Evolutionary conservation across 92 coral and sea anemone genomes (phyloP), one percentile per base, ranked within the genome.

Genomic region (Bergia puertoricense): DNA sequence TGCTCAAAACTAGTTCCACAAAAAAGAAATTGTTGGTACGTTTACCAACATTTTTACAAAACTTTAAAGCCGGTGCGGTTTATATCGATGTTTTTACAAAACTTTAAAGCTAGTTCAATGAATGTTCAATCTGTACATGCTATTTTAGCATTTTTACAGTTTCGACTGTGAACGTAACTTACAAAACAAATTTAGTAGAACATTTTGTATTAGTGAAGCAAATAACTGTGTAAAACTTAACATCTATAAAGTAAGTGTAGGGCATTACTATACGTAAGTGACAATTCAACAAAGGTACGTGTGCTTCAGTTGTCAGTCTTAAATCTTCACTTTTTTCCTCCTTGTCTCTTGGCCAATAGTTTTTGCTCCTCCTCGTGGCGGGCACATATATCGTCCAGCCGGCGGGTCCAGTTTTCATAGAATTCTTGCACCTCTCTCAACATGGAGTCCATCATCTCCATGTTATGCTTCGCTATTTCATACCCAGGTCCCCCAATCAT

Each of bases 371-470:
- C 96, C 8, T 97, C 99, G 83, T 97, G 99, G 50, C 89, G 91
- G 15, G 50, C 59, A 45, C 94, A 86, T 81, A 94, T 91, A 1
- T 95, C 98, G 86, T 95, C 99, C 37, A 97, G 91, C 66, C 96
- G 90, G 40, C 88, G 88, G 62, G 95, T 93, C 99, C 99, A 97
- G 78, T 81, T 93, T 8, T 95, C 97, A 77, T 95, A 93, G 78
- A 97, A 97, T 76, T 92, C 95, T 59, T 97, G 95, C 3, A 97
- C 98, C 68, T 97, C 98, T 44, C 90, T 89, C 98, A 95, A 91
- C 93, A 97, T 57, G 1, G 97, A 69, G 76, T 97, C 97, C 96
- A 97, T 89, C 90, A 94, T 91, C 38, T 95, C 96, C 91, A 95
- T 90, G 91, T 97, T 97, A 44, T 91, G 86, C 88, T 97, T 93